A percentile compares a stretch with the other conserved stretches of the same genome.
These are phyloP conservation scores for Pseudocheirus occidentalis DNA, from an alignment of 2,797 vertebrate species.

Conservation along the genomic window DNA sequence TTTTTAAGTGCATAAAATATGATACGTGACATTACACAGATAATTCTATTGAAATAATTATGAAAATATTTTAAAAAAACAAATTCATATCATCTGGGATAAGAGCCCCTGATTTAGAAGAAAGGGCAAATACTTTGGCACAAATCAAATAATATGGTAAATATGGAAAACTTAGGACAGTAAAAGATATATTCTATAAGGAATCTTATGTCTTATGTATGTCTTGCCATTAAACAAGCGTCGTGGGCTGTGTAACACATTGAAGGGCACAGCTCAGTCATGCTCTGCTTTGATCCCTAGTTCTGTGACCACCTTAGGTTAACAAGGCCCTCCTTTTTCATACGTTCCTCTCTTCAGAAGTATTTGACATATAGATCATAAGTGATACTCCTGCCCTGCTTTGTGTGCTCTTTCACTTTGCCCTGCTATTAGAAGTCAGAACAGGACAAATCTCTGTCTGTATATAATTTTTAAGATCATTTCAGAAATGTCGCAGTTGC, in stretches of 20 bases:
- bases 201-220: too few species aligned
- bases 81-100: neutral
- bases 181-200: neutral
- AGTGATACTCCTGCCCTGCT: neutral
- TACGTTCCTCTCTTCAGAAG: neutral
- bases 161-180: neutral
- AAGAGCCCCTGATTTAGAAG: neutral
- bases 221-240: neutral
- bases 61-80: neutral
- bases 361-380: neutral
- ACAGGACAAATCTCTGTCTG: neutral
- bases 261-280: neutral
- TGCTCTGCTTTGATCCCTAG: neutral
- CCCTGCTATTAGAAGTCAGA: neutral
- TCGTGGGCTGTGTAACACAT: neutral
- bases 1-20: neutral
- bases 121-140: neutral
- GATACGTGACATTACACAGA: neutral
- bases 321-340: neutral
- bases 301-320: neutral
- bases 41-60: neutral
- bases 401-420: neutral
- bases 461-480: neutral
- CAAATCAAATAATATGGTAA: neutral
- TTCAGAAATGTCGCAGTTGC: neutral